These are phyloP conservation scores for Hymenopus coronatus DNA, from an alignment of 2,888 invertebrate genomes.

Conservation along the genomic window DNA sequence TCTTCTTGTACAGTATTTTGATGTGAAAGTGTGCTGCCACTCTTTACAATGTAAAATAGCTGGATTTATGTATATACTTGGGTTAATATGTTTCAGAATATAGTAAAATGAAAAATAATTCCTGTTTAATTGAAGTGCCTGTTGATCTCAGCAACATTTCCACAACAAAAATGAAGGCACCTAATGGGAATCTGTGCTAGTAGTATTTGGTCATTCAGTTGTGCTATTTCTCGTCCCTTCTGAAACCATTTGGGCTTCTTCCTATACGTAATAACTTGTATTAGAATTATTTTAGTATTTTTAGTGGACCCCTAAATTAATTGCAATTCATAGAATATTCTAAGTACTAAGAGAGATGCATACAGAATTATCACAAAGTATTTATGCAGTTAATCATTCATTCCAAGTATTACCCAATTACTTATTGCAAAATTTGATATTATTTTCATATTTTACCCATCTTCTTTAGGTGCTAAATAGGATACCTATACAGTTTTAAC, in stretches of 20 bases:
- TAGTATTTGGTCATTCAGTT: not conserved
- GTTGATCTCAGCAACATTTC: not conserved
- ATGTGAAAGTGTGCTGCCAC: no score
- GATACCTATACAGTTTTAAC: not conserved
- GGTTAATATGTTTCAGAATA: no score
- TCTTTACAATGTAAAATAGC: no score
- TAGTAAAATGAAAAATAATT: not conserved
- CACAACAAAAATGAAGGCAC: not conserved
- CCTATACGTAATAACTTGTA: not conserved
- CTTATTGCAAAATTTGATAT: not conserved
- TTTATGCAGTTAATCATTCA: not conserved
- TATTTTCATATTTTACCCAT: not conserved
- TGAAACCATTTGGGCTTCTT: not conserved
- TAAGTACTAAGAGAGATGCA: not conserved
- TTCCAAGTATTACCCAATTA: not conserved
- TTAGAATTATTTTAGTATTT: not conserved
- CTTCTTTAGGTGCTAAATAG: not conserved
- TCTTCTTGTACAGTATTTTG: no score
- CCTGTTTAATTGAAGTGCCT: not conserved
- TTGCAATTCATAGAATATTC: not conserved
- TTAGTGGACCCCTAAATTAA: not conserved
- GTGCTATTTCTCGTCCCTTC: not conserved
- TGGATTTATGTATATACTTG: no score
- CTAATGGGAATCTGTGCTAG: not conserved
- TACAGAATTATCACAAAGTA: not conserved